Conservation (phyloP, 2,888 invertebrate genomes). For the Isoperla grammatica region DNA sequence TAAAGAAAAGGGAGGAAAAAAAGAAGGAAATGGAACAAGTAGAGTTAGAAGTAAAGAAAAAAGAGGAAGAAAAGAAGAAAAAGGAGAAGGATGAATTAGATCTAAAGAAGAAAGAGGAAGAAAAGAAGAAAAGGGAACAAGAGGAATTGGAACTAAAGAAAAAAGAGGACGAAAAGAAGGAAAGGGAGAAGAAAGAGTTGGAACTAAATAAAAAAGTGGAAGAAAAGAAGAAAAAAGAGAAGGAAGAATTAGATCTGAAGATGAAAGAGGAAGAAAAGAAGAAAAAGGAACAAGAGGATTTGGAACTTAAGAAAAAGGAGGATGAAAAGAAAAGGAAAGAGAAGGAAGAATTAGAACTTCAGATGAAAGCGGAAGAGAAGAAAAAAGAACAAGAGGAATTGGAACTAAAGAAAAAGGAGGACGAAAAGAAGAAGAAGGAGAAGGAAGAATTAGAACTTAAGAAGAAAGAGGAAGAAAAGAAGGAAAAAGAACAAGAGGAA, state of each 20-base stretch:
- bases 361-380: constrained; percentile 33
- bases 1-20: background rate
- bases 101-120: constrained; percentile 7
- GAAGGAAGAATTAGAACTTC: constrained; percentile 36
- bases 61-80: constrained; percentile 27
- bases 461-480: constrained; percentile 29
- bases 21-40: constrained; percentile 9
- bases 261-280: constrained; percentile 12
- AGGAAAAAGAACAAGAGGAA: constrained; percentile 26
- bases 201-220: no score
- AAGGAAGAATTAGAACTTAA: constrained; percentile 28
- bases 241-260: constrained; percentile 15
- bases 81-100: constrained; percentile 22
- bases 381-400: constrained; percentile 30
- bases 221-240: constrained; percentile 6
- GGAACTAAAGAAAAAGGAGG: constrained; percentile 27
- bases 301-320: constrained; percentile 25
- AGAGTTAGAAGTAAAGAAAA: background rate
- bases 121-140: background rate
- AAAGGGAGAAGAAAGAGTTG: constrained; percentile 11
- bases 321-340: constrained; percentile 11
- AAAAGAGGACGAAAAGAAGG: constrained; percentile 9
- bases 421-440: constrained; percentile 13
- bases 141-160: constrained; percentile 4
- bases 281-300: constrained; percentile 31